phyloP scores from a whole-genome alignment of 2,797 vertebrate genomes.

The Bradypodion ventrale region DNA sequence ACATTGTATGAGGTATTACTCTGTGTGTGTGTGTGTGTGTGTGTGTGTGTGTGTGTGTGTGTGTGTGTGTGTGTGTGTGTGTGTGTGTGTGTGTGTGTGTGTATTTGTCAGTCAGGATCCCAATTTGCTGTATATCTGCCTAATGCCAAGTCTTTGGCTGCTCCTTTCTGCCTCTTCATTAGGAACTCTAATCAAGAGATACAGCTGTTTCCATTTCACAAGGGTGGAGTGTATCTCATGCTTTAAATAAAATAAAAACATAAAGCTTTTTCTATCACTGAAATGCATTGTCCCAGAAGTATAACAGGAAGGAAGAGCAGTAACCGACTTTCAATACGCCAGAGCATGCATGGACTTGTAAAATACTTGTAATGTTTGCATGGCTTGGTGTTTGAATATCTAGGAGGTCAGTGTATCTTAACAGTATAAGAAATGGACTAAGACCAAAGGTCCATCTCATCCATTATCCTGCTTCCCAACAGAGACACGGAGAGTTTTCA shows the following conservation, averaged over 20 bases:
- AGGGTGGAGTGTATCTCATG: background rate
- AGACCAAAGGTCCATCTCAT: background rate
- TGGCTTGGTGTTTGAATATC: background rate
- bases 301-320: background rate
- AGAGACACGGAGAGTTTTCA: background rate
- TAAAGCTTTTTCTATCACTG: background rate
- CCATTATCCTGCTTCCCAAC: background rate
- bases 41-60: no score
- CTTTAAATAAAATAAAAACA: background rate
- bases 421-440: background rate
- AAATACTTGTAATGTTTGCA: background rate
- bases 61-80: no score
- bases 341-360: background rate
- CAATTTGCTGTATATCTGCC: conserved; percentile 6
- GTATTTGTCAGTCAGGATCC: conserved; percentile 16
- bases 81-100: no score
- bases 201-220: conserved; percentile 8
- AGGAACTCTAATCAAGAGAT: background rate
- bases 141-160: background rate
- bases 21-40: no score
- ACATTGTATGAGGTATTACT: no score
- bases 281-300: background rate
- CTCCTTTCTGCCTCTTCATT: conserved; percentile 6
- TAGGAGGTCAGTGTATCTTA: background rate
- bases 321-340: background rate